These are phyloP conservation scores for Boulengeromyrus knoepffleri DNA, from an alignment of 2,113 vertebrate genomes.

Conservation along the genomic window DNA sequence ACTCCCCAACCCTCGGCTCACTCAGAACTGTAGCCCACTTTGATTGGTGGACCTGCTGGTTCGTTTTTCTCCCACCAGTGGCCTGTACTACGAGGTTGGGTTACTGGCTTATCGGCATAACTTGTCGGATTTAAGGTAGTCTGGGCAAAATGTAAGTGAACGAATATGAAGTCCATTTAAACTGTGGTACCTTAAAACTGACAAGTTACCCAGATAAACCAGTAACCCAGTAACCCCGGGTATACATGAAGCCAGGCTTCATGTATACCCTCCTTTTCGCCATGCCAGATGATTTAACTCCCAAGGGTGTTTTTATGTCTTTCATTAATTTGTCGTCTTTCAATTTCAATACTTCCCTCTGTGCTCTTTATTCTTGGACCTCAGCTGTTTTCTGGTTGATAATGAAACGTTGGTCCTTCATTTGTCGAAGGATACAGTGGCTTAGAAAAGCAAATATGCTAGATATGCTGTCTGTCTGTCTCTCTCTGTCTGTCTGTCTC, in stretches of 20 bases:
- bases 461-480: not conserved
- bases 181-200: too few species aligned
- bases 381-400: not conserved
- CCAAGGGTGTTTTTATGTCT: not conserved
- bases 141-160: too few species aligned
- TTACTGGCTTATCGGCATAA: too few species aligned
- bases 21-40: not conserved
- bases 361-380: not conserved
- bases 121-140: too few species aligned
- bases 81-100: too few species aligned
- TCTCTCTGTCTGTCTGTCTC: not conserved
- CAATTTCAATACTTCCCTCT: not conserved
- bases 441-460: not conserved
- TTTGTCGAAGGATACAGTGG: not conserved
- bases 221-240: too few species aligned
- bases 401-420: constrained; percentile 9
- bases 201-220: too few species aligned
- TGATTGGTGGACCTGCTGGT: not conserved
- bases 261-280: not conserved
- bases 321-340: not conserved
- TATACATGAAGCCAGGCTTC: too few species aligned
- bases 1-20: not conserved
- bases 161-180: too few species aligned
- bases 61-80: not conserved
- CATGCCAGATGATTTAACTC: not conserved